Conservation (phyloP, 2,888 invertebrate species). For the Aphodius granarius region DNA sequence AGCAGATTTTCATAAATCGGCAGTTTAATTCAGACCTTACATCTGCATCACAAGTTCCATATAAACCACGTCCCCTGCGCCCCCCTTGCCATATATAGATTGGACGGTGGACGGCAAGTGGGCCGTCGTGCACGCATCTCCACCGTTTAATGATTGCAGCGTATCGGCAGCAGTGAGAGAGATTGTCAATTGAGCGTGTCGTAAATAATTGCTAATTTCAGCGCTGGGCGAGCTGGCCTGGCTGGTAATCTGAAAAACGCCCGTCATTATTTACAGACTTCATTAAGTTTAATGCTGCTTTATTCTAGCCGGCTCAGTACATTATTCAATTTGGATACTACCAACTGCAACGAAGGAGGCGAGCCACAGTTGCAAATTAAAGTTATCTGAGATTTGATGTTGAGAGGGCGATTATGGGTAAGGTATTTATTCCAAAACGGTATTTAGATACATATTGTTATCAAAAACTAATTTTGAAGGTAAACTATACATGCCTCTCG, state of each 20-base stretch:
- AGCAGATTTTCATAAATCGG: slow-evolving; percentile 12
- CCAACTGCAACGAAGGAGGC: slow-evolving; percentile 21
- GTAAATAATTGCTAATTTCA: slow-evolving; percentile 26
- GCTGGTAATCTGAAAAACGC: slow-evolving; percentile 34
- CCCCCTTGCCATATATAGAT: not conserved
- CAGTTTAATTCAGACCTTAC: slow-evolving; percentile 10
- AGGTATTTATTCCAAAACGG: no score
- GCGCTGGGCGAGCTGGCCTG: slow-evolving; percentile 5
- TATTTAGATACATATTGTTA: no score
- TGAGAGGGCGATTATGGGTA: no score
- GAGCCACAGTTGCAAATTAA: slow-evolving; percentile 3
- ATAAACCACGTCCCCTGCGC: not conserved
- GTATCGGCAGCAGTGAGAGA: not conserved
- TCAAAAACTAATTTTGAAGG: not conserved
- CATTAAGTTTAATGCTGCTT: slow-evolving; percentile 49
- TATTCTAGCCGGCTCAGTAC: slow-evolving; percentile 45
- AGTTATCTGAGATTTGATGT: no score
- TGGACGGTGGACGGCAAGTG: not conserved
- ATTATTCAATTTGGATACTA: slow-evolving; percentile 49
- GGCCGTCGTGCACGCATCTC: slow-evolving; percentile 1
- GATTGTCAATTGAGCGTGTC: slow-evolving; percentile 19
- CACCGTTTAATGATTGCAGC: slow-evolving; percentile 2
- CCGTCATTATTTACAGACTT: slow-evolving; percentile 48
- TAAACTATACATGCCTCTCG: not conserved
- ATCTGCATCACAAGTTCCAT: not conserved